phyloP scores from a whole-genome alignment of 2,888 invertebrate genomes.

The Dicyrtoma fusca region DNA sequence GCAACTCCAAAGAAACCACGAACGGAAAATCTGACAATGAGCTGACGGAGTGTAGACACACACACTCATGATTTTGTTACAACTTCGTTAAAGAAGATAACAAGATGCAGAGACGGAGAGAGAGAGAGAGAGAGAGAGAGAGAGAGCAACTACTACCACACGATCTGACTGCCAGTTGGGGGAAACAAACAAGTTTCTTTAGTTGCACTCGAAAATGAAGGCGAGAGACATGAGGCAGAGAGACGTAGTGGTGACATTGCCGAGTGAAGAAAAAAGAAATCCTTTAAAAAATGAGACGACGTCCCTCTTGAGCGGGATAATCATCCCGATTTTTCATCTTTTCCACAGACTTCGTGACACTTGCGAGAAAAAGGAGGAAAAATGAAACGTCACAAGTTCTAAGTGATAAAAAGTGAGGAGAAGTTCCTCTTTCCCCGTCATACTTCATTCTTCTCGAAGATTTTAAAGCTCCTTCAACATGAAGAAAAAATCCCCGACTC shows the following conservation, averaged over 20 bases:
- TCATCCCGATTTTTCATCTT: constrained; percentile 53
- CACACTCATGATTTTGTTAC: neutral
- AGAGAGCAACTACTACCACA: no score
- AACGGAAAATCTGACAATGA: neutral
- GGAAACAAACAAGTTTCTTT: constrained; percentile 34
- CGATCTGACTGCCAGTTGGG: neutral
- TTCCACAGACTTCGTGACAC: constrained; percentile 43
- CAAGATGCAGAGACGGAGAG: constrained; percentile 24
- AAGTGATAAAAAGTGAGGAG: constrained; percentile 47
- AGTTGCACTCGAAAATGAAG: neutral
- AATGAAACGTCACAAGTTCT: constrained; percentile 41
- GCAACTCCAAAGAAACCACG: neutral
- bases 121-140: neutral
- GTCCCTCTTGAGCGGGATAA: constrained; percentile 51
- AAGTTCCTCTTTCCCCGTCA: neutral
- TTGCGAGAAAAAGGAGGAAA: constrained; percentile 34
- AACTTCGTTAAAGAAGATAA: constrained; percentile 30
- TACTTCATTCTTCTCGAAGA: constrained; percentile 4
- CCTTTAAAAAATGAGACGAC: constrained; percentile 51
- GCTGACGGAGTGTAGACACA: no score
- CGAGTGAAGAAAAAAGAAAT: constrained; percentile 35
- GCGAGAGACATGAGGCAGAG: neutral
- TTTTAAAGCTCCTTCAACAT: neutral
- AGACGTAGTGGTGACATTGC: neutral
- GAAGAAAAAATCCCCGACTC: neutral